Evolutionary conservation across 2,113 vertebrate species (phyloP).

Genomic region (Pantherophis guttatus): DNA sequence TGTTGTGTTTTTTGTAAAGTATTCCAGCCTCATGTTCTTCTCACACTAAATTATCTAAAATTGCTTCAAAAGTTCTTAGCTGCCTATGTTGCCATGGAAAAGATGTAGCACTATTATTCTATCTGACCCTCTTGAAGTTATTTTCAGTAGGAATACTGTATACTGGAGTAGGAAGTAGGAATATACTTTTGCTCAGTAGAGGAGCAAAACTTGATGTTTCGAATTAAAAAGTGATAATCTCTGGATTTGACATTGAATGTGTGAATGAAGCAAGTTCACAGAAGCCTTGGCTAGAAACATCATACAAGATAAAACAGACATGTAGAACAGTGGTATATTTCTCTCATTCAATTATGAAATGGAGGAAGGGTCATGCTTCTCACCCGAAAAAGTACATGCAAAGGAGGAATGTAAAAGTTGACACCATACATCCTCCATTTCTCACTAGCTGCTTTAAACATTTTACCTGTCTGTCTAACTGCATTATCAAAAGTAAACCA

Average conservation of each 20-base stretch:
- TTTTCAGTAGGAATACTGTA: background rate
- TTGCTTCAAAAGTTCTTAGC: background rate
- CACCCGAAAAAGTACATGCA: background rate
- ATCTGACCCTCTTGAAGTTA: background rate
- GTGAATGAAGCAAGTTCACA: background rate
- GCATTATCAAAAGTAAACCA: background rate
- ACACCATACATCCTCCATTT: background rate
- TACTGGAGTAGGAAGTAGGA: background rate
- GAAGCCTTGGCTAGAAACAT: background rate
- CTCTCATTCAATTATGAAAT: background rate
- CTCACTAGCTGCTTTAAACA: background rate
- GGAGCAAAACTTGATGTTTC: background rate
- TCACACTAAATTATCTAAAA: background rate
- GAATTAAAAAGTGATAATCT: background rate
- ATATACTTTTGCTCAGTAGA: background rate
- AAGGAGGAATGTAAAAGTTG: background rate
- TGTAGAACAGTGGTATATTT: background rate
- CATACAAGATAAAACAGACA: background rate
- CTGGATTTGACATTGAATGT: background rate
- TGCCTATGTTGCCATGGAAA: background rate
- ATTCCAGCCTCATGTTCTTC: background rate
- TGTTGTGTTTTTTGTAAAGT: fast-evolving
- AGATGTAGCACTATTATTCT: background rate
- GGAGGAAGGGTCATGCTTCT: background rate
- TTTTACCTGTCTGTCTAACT: background rate